phyloP scores from a whole-genome alignment of 1,140 invertebrate species.

The Saccostrea glomerata region DNA sequence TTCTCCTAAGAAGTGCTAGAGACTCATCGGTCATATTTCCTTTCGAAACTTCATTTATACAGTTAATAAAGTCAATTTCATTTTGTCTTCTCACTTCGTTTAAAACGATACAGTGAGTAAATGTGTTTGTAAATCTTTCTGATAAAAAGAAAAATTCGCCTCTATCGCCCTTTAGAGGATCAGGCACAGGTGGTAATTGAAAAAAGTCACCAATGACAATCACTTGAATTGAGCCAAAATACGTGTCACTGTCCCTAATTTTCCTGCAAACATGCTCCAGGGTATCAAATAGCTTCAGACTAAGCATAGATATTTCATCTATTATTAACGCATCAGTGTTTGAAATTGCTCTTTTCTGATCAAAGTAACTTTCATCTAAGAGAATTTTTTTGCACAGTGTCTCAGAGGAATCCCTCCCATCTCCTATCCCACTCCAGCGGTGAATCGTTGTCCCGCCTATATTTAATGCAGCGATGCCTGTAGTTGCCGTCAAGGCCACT shows the following conservation, averaged over 20 bases:
- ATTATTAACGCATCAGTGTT: constrained; percentile 3
- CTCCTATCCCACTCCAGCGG: constrained; percentile 28
- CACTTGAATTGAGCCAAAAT: constrained; percentile 32
- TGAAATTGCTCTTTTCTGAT: not conserved
- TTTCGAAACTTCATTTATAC: constrained; percentile 44
- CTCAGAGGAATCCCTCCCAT: not conserved
- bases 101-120: constrained; percentile 35
- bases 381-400: not conserved
- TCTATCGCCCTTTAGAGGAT: constrained; percentile 24
- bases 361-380: constrained; percentile 11
- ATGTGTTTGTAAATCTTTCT: not conserved
- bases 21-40: not conserved
- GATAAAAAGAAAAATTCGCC: constrained; percentile 43
- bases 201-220: constrained; percentile 32
- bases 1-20: not conserved
- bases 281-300: constrained; percentile 29
- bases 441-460: not conserved
- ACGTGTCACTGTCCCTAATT: not conserved
- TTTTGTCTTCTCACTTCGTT: constrained; percentile 27
- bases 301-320: constrained; percentile 39
- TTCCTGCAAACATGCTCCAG: constrained; percentile 33
- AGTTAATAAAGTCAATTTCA: constrained; percentile 34
- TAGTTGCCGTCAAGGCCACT: not conserved
- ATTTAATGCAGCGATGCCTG: constrained; percentile 33
- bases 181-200: constrained; percentile 41